Evolutionary conservation across 2,113 vertebrate species (phyloP).

Genomic region (Leucosticte australis): DNA sequence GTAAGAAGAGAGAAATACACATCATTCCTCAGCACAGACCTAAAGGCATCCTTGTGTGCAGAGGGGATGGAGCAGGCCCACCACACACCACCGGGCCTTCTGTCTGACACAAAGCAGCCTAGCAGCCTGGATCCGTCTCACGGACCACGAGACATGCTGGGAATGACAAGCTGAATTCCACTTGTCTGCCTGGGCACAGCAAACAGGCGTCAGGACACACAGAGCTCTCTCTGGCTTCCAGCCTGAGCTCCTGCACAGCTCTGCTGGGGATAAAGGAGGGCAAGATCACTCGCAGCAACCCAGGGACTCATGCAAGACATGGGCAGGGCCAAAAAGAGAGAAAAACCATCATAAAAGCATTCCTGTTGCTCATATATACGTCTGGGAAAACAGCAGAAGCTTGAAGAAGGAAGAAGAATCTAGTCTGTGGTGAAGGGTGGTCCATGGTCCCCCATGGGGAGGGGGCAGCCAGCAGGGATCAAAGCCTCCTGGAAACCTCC

Average conservation of each 20-base stretch:
- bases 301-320: neutral
- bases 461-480: neutral
- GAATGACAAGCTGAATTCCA: constrained; percentile 12
- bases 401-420: neutral
- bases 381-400: neutral
- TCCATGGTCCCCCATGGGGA: neutral
- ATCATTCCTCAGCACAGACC: neutral
- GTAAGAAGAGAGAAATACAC: neutral
- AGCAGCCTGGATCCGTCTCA: neutral
- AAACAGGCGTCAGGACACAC: neutral
- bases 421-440: neutral
- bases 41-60: neutral
- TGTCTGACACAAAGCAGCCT: neutral
- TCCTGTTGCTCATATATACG: accelerated
- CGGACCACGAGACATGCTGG: neutral
- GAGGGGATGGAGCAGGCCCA: neutral
- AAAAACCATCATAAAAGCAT: neutral
- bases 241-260: neutral
- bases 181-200: neutral
- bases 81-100: neutral
- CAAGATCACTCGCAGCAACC: neutral
- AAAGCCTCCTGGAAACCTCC: neutral
- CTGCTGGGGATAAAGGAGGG: neutral
- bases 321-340: neutral
- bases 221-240: neutral